Conservation (phyloP, 2,113 vertebrate genomes). For the Sakesphorus luctuosus region DNA sequence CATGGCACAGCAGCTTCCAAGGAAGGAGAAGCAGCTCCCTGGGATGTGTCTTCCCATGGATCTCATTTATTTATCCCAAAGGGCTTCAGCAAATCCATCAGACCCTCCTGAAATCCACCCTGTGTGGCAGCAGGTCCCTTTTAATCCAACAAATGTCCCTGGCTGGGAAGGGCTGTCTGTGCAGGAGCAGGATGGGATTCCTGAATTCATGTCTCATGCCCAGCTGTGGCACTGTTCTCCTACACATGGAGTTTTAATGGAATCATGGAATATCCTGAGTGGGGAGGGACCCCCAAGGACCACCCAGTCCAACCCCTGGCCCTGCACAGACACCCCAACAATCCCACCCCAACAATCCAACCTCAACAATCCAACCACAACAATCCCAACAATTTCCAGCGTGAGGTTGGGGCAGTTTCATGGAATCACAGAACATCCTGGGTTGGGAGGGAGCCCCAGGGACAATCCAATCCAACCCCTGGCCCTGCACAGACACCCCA, state of each 20-base stretch:
- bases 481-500: too few species aligned
- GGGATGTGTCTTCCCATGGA: background rate
- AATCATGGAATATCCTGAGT: background rate
- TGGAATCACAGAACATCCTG: background rate
- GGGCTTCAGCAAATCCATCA: background rate
- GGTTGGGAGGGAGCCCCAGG: background rate
- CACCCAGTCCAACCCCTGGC: background rate
- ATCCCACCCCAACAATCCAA: background rate
- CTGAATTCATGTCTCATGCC: background rate
- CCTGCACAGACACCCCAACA: background rate
- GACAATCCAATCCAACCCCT: background rate
- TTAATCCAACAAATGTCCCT: background rate
- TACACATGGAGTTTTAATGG: background rate
- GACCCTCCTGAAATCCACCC: background rate
- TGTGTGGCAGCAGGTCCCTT: background rate
- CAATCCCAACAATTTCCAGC: background rate
- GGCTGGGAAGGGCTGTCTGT: background rate
- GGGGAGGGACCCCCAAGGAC: background rate
- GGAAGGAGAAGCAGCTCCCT: background rate
- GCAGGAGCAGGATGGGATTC: background rate
- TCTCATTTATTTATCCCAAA: background rate
- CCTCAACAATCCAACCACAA: too few species aligned
- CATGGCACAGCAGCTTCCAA: background rate
- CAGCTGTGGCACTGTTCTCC: fast-evolving
- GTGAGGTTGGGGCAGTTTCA: background rate